A percentile compares a stretch with the other conserved stretches of the same genome.
phyloP scores from a whole-genome alignment of 2,888 invertebrate genomes.

The Polydrusus pterygomalis region DNA sequence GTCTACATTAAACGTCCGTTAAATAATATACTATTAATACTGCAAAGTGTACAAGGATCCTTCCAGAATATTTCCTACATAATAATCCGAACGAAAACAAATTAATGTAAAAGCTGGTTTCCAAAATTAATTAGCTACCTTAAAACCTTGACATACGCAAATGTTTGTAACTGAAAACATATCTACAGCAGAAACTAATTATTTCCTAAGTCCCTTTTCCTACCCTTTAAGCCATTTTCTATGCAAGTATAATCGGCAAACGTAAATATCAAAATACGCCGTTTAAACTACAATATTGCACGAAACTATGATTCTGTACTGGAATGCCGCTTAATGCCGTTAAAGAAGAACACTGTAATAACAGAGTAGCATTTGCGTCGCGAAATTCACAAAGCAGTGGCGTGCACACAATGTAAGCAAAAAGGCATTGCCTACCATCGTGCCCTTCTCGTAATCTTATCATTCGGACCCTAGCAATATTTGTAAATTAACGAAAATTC shows the following conservation, averaged over 20 bases:
- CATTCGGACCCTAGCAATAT: too few relatives aligned
- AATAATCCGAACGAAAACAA: too few relatives aligned
- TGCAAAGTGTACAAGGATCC: too few relatives aligned
- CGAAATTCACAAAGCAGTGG: too few relatives aligned
- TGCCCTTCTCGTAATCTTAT: too few relatives aligned
- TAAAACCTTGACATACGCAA: neutral
- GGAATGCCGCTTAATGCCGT: slow-evolving; percentile 28
- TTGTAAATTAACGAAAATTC: too few relatives aligned
- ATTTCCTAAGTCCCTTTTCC: slow-evolving; percentile 3
- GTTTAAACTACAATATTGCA: slow-evolving; percentile 27
- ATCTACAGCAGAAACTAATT: slow-evolving; percentile 9
- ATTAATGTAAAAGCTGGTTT: neutral
- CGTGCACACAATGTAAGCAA: too few relatives aligned
- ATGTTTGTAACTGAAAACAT: neutral
- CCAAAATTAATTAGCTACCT: neutral
- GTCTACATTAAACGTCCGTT: too few relatives aligned
- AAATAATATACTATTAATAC: too few relatives aligned
- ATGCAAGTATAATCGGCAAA: slow-evolving; percentile 9
- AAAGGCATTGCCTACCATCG: too few relatives aligned
- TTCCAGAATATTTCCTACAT: too few relatives aligned
- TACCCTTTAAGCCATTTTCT: neutral
- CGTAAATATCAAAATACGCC: slow-evolving; percentile 35
- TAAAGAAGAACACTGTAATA: slow-evolving; percentile 25
- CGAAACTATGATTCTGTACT: slow-evolving; percentile 16
- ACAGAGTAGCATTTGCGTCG: too few relatives aligned